Base-by-base conservation (phyloP, 2,113 vertebrate genomes). In the Corapipo altera region DNA sequence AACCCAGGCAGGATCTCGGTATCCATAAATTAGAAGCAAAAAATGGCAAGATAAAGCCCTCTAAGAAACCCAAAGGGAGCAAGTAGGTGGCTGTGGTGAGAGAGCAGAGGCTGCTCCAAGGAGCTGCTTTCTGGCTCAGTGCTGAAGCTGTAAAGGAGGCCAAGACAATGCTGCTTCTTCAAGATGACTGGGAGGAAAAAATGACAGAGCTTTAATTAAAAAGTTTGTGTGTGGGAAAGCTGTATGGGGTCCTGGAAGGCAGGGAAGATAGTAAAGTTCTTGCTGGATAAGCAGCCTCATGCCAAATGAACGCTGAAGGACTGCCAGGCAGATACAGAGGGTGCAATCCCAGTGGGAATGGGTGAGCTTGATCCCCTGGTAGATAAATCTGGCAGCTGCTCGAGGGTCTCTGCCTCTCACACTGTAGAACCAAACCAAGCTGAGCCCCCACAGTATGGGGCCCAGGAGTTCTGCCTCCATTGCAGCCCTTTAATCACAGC, bases 391-490 rank as follows among this genome's bases (percentile, higher is more conserved):
- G 70, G 66, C 54, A 74, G 49, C 35, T 54, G 0, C 84, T 39
- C 1, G 2, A 54, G 12, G 44, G 12, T 44, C 2, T 11, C 22
- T 55, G 15, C 33, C 48, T 67, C 65, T 71, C 49, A 15, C 41
- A 10, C 3, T 6, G 11, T 5, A 35, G 57, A 7, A 7, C 20
- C 2, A 5, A 83, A 10, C 7, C 14, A 74, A 69, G 44, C 11
- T 24, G 77, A 75, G 66, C 17, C 20, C 19, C 61, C 3, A 0
- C 12, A 85, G n/a, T 2, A 2, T 0, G 1, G 28, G n/a, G 26
- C 9, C 7, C 12, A 44, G 46, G 1, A 19, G 11, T 73, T 23
- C 49, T 37, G 6, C 62, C 41, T 76, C 19, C 39, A 23, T 17
- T 28, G 37, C 32, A 44, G 27, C 14, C 39, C n/a, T 57, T 41